Base-by-base conservation (phyloP, 2,797 vertebrate genomes). In the Gallinago solitaria region DNA sequence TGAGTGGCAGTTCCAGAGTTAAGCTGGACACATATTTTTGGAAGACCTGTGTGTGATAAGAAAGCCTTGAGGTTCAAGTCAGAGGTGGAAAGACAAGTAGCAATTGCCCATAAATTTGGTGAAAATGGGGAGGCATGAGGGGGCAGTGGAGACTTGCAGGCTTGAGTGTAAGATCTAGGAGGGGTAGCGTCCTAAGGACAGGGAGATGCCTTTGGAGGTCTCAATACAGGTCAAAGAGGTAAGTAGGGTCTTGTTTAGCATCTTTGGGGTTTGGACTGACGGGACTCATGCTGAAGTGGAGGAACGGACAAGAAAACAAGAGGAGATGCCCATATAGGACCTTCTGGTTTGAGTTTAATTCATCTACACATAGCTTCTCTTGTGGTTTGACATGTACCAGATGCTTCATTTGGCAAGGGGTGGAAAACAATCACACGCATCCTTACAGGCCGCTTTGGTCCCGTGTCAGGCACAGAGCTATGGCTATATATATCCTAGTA, bases 301-400 rank as follows among this genome's bases (percentile, higher is more conserved):
- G 71, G 37, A 64, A 73, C 14, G 9, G 54, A 47, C 43, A 73
- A 51, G 70, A 82, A 78, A 82, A 6, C 32, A 90, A 48, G 33
- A 48, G 6, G 8, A 89, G 27, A 24, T 68, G 24, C 18, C 82
- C 27, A 39, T 70, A 71, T 32, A 87, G 71, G 17, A 84, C 6
- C 23, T 86, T 81, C 35, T 91, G 69, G 24, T 93, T 92, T 84
- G 54, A 83, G 11, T 60, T 92, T 51, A 57, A 30, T 63, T 80
- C 16, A 43, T 61, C n/a, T 89, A 76, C 64, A 27, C 51, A 69
- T 70, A 88, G 18, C 23, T 91, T 90, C 60, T 67, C 11, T 39
- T 54, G 53, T 56, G 77, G 43, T 92, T 94, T 95, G 93, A 89
- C 11, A 6, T 28, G 13, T 70, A 59, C 71, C 90, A 94, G 70